phyloP scores from a whole-genome alignment of 2,113 vertebrate genomes.

The Otocyon megalotis region DNA sequence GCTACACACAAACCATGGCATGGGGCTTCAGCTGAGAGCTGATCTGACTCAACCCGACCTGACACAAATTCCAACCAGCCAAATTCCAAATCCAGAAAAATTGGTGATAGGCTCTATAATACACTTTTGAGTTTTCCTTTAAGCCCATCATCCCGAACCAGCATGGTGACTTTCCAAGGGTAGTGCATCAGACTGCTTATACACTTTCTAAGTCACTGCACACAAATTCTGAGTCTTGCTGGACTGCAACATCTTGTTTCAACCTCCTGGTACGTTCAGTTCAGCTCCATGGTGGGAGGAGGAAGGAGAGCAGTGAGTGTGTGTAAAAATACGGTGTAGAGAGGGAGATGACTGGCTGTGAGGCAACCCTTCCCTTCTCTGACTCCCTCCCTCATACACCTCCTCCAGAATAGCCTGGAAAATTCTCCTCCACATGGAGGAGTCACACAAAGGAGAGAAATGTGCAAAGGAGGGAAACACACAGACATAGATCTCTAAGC shows the following conservation, averaged over 20 bases:
- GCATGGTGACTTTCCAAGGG: not conserved
- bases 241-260: not conserved
- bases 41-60: not conserved
- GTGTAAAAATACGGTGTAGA: not conserved
- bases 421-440: not conserved
- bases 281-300: not conserved
- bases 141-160: not conserved
- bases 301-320: not conserved
- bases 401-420: not conserved
- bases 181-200: not conserved
- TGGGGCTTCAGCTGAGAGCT: not conserved
- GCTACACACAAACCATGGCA: not conserved
- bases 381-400: no score
- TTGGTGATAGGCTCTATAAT: not conserved
- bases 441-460: not conserved
- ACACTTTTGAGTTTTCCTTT: not conserved
- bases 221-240: not conserved
- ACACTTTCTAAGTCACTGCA: not conserved
- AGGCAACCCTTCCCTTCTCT: not conserved
- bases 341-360: not conserved
- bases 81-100: constrained; percentile 14
- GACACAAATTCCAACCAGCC: not conserved
- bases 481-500: not conserved
- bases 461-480: not conserved
- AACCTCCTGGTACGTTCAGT: not conserved